Evolutionary conservation across 2,888 invertebrate genomes (phyloP), one percentile per base, ranked within the genome.

Genomic region (Drosophila antonietae): DNA sequence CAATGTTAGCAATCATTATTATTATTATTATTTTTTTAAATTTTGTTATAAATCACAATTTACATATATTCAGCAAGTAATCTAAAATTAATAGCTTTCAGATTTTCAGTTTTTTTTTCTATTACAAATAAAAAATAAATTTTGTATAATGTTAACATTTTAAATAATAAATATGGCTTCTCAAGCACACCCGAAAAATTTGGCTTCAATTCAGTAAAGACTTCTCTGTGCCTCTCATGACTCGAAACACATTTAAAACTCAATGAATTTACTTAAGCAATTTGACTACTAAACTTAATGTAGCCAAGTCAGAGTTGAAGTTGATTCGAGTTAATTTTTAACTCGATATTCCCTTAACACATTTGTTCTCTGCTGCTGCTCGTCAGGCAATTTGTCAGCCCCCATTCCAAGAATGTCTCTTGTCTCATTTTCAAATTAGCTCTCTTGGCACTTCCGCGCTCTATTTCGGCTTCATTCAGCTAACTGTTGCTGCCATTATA

Each of bases 401-500:
- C 37, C 31, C 31, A n/a, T 33, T 15, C 43, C 14, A 2, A 28
- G 31, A 31, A 28, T n/a, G 35, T 41, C 18, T 33, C 33, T 51
- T 12, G 41, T 4, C 20, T 68, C 12, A n/a, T 9, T 44, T 37
- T n/a, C 37, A 9, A 23, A 31, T 10, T 23, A 28, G 33, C 1
- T 31, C n/a, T 20, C 15, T 31, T 3, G 28, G 31, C 18, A 44
- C 37, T 52, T 68, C 44, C 47, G 23, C 37, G 37, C 53, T 68
- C 61, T 33, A 51, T 61, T 52, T 78, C 46, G 10, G 18, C 37
- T 52, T 31, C 41, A 47, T 43, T 62, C 28, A 28, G 63, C 58
- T 61, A 63, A 71, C 78, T 68, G 78, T 68, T 65, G 73, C n/a
- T 65, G 41, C 15, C 14, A 46, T 23, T 23, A 46, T 58, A n/a